Conservation (phyloP, 1,140 invertebrate genomes). For the Ostrea denselamellosa region DNA sequence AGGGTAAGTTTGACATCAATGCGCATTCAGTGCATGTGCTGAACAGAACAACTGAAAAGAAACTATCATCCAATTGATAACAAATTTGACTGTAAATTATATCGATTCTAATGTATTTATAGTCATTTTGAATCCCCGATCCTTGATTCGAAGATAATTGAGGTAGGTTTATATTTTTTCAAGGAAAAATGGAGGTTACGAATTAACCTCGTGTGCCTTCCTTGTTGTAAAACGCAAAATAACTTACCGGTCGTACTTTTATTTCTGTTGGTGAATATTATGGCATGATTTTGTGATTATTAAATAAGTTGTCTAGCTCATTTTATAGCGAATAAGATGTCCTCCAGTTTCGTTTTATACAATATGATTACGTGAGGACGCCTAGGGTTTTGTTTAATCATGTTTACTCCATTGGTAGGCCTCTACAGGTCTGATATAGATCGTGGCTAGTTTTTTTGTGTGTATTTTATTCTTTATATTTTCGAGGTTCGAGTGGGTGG, state of each 20-base stretch:
- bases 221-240: neutral
- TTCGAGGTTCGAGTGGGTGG: no score
- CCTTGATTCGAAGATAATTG: constrained; percentile 33
- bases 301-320: neutral
- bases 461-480: no score
- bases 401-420: neutral
- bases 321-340: neutral
- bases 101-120: constrained; percentile 38
- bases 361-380: no score
- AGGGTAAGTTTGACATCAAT: constrained; percentile 7
- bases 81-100: constrained; percentile 37
- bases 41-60: neutral
- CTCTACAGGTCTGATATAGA: no score
- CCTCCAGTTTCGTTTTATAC: no score
- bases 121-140: constrained; percentile 30
- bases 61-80: neutral
- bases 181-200: constrained; percentile 32
- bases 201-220: constrained; percentile 34
- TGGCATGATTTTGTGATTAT: neutral
- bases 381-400: neutral
- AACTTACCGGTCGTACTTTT: neutral
- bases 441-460: no score
- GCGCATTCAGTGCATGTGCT: constrained; percentile 12
- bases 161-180: constrained; percentile 6
- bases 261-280: neutral